Base-by-base conservation (phyloP, 2,888 invertebrate genomes). In the Heliconius charithonia region DNA sequence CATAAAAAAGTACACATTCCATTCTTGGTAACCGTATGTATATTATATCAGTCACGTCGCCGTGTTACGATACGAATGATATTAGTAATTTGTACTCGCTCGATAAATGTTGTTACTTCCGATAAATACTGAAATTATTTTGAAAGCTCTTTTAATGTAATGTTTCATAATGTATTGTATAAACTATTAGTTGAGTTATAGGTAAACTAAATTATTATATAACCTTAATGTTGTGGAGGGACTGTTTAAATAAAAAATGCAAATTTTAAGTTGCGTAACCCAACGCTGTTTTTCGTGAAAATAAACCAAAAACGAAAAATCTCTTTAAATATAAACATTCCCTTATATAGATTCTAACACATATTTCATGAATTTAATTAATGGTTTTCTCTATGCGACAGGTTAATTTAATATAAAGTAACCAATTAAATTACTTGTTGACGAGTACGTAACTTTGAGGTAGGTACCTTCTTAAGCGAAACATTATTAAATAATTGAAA, bases 61-160 rank as follows among this genome's bases (percentile, higher is more conserved):
- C 75, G 76, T 82, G 79, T 85, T 85, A 82, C 82, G 80, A 84
- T 84, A 83, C 82, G 77, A 83, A 82, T 83, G 83, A 83, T 83
- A 81, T 82, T 78, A 80, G 81, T 84, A 82, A 84, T 85, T 84
- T 84, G 74, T 41, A 74, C 77, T 74, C 83, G 84, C 83, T 84
- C 83, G 83, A 85, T 85, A 85, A 79, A 79, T 77, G 81, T 59
- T 74, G 71, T 76, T 81, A 82, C 82, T 83, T 83, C 83, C 84
- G 83, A 84, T 83, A 84, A 84, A 84, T 78, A 82, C 82, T 82
- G 77, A 78, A 77, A 81, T 81, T 77, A 82, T 75, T 75, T 75
- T 75, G 77, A 81, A 81, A 81, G 81, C 83, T 80, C 56, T 71
- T 70, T 62, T 27, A 45, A 75, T 62, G 63, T 86, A 27, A 70